A percentile compares a stretch with the other conserved stretches of the same genome.
These are phyloP conservation scores for Acronicta psi DNA, from an alignment of 2,888 invertebrate species.

Conservation along the genomic window DNA sequence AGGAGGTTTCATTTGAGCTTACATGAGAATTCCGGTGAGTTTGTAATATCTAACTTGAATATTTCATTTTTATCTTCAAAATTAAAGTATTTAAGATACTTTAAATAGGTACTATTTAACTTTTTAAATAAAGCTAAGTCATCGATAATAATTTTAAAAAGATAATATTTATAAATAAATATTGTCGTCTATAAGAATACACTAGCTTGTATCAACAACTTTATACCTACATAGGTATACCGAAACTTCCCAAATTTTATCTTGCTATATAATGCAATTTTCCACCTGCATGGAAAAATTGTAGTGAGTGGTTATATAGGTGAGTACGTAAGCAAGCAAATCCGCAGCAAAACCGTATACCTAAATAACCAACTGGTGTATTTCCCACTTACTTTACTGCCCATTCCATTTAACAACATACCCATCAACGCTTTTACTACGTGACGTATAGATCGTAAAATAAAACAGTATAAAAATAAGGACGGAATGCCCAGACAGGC, in stretches of 20 bases:
- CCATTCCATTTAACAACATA: slow-evolving; percentile 44
- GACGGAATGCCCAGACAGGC: slow-evolving; percentile 34
- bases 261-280: no score
- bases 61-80: neutral
- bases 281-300: no score
- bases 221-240: no score
- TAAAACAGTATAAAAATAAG: slow-evolving; percentile 44
- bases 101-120: no score
- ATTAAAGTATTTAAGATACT: no score
- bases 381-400: slow-evolving; percentile 26
- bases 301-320: neutral
- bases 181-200: no score
- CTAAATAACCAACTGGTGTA: slow-evolving; percentile 38
- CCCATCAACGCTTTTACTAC: slow-evolving; percentile 48
- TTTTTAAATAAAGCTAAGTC: no score
- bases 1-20: slow-evolving; percentile 38
- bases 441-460: slow-evolving; percentile 49
- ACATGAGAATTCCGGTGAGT: slow-evolving; percentile 21
- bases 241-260: no score
- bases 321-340: slow-evolving; percentile 9
- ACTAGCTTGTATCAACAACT: no score
- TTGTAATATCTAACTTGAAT: neutral
- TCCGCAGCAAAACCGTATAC: slow-evolving; percentile 17
- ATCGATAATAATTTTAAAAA: no score
- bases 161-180: no score